Conservation (phyloP, 2,888 invertebrate species). For the Perizoma flavofasciatum region DNA sequence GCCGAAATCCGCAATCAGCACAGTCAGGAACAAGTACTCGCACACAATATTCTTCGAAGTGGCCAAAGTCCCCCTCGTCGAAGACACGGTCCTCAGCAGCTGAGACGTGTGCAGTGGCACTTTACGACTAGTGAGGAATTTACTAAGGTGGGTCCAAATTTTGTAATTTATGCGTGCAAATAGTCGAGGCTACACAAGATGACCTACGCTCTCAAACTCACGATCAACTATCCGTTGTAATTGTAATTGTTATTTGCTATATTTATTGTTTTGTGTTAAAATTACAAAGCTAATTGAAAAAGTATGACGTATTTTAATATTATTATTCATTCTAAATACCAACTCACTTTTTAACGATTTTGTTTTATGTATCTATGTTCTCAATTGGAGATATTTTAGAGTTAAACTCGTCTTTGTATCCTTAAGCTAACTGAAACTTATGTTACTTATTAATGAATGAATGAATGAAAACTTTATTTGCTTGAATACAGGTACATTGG, state of each 20-base stretch:
- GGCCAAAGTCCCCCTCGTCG: conserved; percentile 89
- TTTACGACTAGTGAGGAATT: conserved; percentile 55
- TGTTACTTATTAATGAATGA: too few species aligned
- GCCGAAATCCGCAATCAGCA: conserved; percentile 91
- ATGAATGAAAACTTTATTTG: too few species aligned
- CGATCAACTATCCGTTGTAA: conserved; percentile 4
- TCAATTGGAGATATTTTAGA: conserved; percentile 23
- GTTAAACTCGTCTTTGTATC: conserved; percentile 43
- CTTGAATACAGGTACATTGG: too few species aligned
- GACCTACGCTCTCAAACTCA: conserved; percentile 27
- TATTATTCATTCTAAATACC: conserved; percentile 2
- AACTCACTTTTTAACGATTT: not conserved
- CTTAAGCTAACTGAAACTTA: conserved; percentile 41
- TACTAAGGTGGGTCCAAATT: conserved; percentile 68
- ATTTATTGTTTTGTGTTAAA: conserved; percentile 32
- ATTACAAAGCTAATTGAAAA: conserved; percentile 17
- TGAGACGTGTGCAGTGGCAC: conserved; percentile 59
- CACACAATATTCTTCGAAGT: conserved; percentile 97
- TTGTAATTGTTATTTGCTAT: conserved; percentile 27
- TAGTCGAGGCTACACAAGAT: conserved; percentile 32
- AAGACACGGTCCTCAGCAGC: conserved; percentile 65
- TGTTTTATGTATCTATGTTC: conserved; percentile 1
- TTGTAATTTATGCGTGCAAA: conserved; percentile 46
- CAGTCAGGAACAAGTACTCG: conserved; percentile 96
- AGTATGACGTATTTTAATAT: not conserved